Percentiles rank a stretch among this genome's conserved stretches.
Conservation (phyloP, 2,113 vertebrate genomes). For the Mellivora capensis region DNA sequence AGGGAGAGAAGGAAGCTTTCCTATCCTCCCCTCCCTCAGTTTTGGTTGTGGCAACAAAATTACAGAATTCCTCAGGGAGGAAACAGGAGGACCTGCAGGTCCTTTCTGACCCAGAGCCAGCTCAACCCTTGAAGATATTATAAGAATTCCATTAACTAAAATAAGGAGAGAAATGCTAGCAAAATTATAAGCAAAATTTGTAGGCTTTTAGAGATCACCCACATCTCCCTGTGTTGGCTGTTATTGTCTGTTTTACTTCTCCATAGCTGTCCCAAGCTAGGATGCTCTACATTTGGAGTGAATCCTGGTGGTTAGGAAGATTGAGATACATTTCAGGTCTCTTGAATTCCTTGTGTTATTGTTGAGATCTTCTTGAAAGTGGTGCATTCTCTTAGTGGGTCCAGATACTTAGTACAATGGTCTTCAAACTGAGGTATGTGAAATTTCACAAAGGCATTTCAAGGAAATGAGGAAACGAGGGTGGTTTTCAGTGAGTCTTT, state of each 20-base stretch:
- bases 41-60: conserved; percentile 29
- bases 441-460: conserved; percentile 18
- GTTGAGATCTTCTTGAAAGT: conserved; percentile 5
- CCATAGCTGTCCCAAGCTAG: not conserved
- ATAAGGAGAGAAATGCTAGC: not conserved
- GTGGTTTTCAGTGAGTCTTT: not conserved
- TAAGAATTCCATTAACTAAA: conserved; percentile 35
- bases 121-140: not conserved
- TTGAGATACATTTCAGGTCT: not conserved
- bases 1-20: not conserved
- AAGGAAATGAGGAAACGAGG: not conserved
- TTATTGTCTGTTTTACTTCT: not conserved
- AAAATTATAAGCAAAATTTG: conserved; percentile 2
- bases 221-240: not conserved
- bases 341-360: not conserved
- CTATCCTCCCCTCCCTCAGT: not conserved
- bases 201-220: not conserved
- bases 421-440: not conserved
- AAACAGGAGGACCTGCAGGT: not conserved
- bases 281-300: not conserved
- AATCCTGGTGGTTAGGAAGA: not conserved
- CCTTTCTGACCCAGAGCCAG: conserved; percentile 13
- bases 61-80: not conserved
- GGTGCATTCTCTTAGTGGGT: not conserved
- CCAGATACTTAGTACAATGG: not conserved